A percentile compares a stretch with the other conserved stretches of the same genome.
Evolutionary conservation across 2,888 invertebrate genomes (phyloP).

Genomic region (Acanthosepion esculentum): DNA sequence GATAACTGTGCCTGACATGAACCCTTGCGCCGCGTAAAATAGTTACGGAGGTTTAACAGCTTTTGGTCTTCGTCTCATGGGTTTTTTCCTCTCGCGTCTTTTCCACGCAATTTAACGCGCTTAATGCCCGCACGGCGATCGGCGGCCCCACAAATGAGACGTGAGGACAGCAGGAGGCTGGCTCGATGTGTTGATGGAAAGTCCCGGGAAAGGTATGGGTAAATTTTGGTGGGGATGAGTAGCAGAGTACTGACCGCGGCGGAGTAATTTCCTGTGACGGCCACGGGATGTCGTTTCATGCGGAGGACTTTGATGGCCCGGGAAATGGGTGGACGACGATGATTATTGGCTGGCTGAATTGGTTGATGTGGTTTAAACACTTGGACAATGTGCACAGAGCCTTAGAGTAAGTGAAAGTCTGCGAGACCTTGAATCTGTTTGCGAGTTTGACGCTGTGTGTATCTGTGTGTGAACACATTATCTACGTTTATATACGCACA

Average conservation of each 20-base stretch:
- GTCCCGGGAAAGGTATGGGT: not conserved
- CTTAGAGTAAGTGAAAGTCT: not conserved
- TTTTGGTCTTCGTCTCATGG: not conserved
- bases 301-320: not conserved
- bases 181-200: conserved; percentile 16
- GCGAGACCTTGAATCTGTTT: not conserved
- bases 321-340: not conserved
- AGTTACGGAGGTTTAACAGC: conserved; percentile 1
- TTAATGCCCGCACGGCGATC: not conserved
- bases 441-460: not conserved
- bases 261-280: conserved; percentile 21
- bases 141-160: conserved; percentile 33
- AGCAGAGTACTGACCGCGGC: not conserved
- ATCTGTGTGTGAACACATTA: not conserved
- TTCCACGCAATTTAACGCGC: conserved; percentile 33
- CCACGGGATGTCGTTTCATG: conserved; percentile 33
- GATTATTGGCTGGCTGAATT: not conserved
- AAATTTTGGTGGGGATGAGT: not conserved
- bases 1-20: not conserved
- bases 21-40: not conserved
- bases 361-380: conserved; percentile 16
- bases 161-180: not conserved
- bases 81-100: not conserved
- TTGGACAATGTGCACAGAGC: not conserved
- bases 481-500: too few relatives aligned